Percentiles rank a stretch among this genome's conserved stretches.
Conservation (phyloP, 2,888 invertebrate species). For the Pandemis heparana region DNA sequence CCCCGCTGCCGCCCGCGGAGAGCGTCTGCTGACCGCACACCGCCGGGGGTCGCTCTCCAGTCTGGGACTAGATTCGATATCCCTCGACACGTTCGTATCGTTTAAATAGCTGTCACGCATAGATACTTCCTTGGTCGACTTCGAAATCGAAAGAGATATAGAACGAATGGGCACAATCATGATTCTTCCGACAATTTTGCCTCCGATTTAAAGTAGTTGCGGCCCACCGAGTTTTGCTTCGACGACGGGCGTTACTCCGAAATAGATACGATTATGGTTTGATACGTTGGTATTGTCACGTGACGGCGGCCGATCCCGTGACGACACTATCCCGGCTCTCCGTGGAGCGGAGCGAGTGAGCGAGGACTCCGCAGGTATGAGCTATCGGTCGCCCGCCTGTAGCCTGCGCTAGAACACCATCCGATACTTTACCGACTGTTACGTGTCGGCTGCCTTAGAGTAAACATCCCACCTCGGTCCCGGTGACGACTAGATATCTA, state of each 20-base stretch:
- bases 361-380: no score
- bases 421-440: neutral
- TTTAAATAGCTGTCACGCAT: conserved; percentile 17
- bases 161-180: conserved; percentile 40
- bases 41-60: neutral
- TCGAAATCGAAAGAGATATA: conserved; percentile 26
- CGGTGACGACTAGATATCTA: conserved; percentile 65
- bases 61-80: neutral
- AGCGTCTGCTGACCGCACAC: conserved; percentile 69
- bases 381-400: no score
- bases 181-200: conserved; percentile 44
- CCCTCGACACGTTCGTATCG: conserved; percentile 19
- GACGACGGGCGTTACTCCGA: conserved; percentile 47
- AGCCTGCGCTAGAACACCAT: no score
- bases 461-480: conserved; percentile 72
- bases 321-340: neutral
- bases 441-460: conserved; percentile 47
- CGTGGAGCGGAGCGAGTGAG: no score
- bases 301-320: neutral
- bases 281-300: conserved; percentile 59
- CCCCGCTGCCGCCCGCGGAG: conserved; percentile 82
- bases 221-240: conserved; percentile 29
- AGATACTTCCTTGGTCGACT: conserved; percentile 34
- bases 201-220: conserved; percentile 34
- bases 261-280: conserved; percentile 62